Evolutionary conservation across 2,888 invertebrate species (phyloP).

Genomic region (Sisyra nigra): DNA sequence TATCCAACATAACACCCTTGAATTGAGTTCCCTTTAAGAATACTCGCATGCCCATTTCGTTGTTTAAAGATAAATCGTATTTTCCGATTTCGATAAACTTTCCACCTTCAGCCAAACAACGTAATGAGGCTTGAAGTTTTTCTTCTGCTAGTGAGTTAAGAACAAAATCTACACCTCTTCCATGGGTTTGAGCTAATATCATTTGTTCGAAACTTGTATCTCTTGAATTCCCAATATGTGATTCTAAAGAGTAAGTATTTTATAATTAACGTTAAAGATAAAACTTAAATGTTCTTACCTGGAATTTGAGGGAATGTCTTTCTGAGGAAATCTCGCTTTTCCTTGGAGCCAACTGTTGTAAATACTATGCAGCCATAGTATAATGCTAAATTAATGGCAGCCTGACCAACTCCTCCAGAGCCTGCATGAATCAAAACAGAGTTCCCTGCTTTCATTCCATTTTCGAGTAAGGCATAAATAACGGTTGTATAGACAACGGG

Average conservation of each 20-base stretch:
- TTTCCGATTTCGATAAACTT: conserved; percentile 50
- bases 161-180: conserved; percentile 80
- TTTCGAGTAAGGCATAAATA: conserved; percentile 33
- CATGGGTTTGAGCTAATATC: conserved; percentile 60
- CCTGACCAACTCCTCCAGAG: conserved; percentile 75
- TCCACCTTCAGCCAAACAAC: conserved; percentile 25
- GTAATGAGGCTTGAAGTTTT: conserved; percentile 30
- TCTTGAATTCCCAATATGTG: conserved; percentile 73
- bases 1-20: conserved; percentile 68
- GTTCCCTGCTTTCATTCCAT: conserved; percentile 67
- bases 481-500: conserved; percentile 63
- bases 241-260: conserved; percentile 26
- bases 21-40: conserved; percentile 54
- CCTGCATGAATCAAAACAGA: conserved; percentile 74
- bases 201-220: conserved; percentile 77
- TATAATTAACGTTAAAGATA: conserved; percentile 13
- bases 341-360: conserved; percentile 40
- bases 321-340: conserved; percentile 38
- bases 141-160: conserved; percentile 80
- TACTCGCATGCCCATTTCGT: conserved; percentile 31
- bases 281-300: neutral
- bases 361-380: conserved; percentile 38
- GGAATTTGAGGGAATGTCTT: conserved; percentile 9
- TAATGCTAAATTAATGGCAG: conserved; percentile 44
- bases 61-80: conserved; percentile 39